Percentiles rank a stretch among this genome's conserved stretches.
Evolutionary conservation across 1,140 invertebrate species (phyloP).

Genomic region (Scaptodrosophila lebanonensis): DNA sequence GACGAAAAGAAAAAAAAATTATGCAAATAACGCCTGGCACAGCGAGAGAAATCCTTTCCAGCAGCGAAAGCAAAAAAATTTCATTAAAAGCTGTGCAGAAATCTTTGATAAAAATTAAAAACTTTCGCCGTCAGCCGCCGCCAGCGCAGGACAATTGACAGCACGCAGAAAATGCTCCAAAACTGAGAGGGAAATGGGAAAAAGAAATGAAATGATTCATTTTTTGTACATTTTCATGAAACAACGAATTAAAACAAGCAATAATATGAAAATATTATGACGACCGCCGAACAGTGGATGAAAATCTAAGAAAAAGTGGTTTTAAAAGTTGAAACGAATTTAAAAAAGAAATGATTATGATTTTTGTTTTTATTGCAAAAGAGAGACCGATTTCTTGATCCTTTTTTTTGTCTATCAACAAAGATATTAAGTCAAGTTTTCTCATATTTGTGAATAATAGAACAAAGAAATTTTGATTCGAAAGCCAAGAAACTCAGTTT

Average conservation of each 20-base stretch:
- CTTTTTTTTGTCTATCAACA: too few relatives aligned
- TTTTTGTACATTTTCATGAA: constrained; percentile 17
- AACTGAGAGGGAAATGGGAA: constrained; percentile 23
- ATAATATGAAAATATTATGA: constrained; percentile 73
- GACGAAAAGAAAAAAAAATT: constrained; percentile 38
- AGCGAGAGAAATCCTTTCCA: constrained; percentile 46
- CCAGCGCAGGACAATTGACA: constrained; percentile 66
- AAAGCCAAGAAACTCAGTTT: too few relatives aligned
- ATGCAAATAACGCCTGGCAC: constrained; percentile 55
- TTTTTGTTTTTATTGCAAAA: too few relatives aligned
- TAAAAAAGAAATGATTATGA: too few relatives aligned
- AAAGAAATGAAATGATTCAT: constrained; percentile 44
- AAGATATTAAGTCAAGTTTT: too few relatives aligned
- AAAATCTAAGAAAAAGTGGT: constrained; percentile 2
- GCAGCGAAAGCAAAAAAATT: constrained; percentile 48
- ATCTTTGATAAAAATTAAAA: constrained; percentile 73
- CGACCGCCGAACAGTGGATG: constrained; percentile 13
- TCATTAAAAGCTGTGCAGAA: constrained; percentile 66
- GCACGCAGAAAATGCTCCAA: constrained; percentile 24
- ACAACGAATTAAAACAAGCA: constrained; percentile 75
- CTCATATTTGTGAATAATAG: too few relatives aligned
- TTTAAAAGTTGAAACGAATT: not conserved
- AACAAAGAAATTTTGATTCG: too few relatives aligned
- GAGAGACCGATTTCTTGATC: too few relatives aligned
- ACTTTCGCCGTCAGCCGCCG: constrained; percentile 40